Percentiles rank a stretch among this genome's conserved stretches.
These are phyloP conservation scores for Temnothorax longispinosus DNA, from an alignment of 1,140 invertebrate genomes.

Conservation along the genomic window DNA sequence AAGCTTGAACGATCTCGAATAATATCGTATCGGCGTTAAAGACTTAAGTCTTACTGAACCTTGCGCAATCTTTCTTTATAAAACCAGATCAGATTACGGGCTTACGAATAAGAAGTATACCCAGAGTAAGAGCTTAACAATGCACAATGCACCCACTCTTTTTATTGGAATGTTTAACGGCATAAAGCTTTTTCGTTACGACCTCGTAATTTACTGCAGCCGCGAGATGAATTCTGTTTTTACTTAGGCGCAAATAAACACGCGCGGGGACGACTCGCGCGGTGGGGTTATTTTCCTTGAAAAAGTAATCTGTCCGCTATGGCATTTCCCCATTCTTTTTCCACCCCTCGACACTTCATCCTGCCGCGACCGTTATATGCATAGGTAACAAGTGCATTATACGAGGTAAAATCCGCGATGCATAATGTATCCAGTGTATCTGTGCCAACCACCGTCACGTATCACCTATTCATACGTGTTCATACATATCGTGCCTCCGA, in stretches of 20 bases:
- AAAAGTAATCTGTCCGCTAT: conserved; percentile 61
- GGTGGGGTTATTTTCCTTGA: conserved; percentile 42
- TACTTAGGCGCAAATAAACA: conserved; percentile 51
- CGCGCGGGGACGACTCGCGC: conserved; percentile 1
- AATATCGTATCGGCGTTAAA: conserved; percentile 8
- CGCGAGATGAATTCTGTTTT: conserved; percentile 35
- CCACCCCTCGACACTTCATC: conserved; percentile 60
- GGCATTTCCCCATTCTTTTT: conserved; percentile 34
- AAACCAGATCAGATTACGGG: conserved; percentile 19
- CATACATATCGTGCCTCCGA: not conserved
- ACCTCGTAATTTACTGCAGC: conserved; percentile 36
- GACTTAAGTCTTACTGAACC: not conserved
- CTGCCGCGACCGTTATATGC: conserved; percentile 63
- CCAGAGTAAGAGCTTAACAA: conserved; percentile 11
- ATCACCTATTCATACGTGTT: conserved; percentile 59
- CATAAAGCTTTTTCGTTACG: not conserved
- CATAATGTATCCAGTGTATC: conserved; percentile 79
- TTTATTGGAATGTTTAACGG: conserved; percentile 33
- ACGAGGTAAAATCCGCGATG: conserved; percentile 78
- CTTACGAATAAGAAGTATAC: conserved; percentile 7
- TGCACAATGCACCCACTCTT: not conserved
- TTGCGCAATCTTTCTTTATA: conserved; percentile 21
- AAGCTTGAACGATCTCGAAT: not conserved
- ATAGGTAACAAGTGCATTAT: conserved; percentile 81
- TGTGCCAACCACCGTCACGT: conserved; percentile 65